phyloP scores from a whole-genome alignment of 2,113 vertebrate species.

The Bos indicus region DNA sequence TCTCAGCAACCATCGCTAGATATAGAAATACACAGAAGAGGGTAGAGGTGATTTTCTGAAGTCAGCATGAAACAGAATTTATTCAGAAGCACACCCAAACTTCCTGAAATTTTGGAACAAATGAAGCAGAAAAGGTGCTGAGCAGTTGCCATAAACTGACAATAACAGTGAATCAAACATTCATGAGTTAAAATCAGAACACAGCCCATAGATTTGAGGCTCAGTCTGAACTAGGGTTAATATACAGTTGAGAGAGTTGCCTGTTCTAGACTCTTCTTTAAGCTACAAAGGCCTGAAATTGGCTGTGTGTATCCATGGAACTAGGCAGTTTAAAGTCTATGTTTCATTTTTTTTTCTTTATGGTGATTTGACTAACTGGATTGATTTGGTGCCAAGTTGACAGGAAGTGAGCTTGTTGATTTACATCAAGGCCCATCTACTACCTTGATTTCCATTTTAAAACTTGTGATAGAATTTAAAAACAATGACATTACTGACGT shows the following conservation, averaged over 20 bases:
- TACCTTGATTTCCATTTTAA: conserved; percentile 18
- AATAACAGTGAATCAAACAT: conserved; percentile 65
- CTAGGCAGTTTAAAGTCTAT: background rate
- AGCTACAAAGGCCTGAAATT: background rate
- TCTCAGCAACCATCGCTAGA: conserved; percentile 70
- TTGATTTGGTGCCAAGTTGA: background rate
- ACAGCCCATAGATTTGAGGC: background rate
- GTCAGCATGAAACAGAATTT: conserved; percentile 44
- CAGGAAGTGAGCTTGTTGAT: background rate
- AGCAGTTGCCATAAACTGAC: conserved; percentile 55
- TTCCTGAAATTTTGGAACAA: conserved; percentile 55
- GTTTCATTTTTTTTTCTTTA: background rate
- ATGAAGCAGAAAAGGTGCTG: conserved; percentile 67
- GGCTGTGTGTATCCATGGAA: background rate
- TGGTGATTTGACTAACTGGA: background rate
- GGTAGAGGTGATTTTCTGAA: conserved; percentile 41
- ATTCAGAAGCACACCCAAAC: conserved; percentile 29
- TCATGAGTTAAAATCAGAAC: conserved; percentile 65
- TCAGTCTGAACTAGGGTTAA: conserved; percentile 19
- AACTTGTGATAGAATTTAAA: conserved; percentile 17
- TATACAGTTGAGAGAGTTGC: background rate
- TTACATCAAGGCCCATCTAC: background rate
- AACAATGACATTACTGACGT: background rate
- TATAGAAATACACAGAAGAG: conserved; percentile 19
- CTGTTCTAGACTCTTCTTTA: background rate